Percentiles rank a stretch among this genome's conserved stretches.
phyloP scores from a whole-genome alignment of 2,888 invertebrate species.

The Polydrusus cervinus region DNA sequence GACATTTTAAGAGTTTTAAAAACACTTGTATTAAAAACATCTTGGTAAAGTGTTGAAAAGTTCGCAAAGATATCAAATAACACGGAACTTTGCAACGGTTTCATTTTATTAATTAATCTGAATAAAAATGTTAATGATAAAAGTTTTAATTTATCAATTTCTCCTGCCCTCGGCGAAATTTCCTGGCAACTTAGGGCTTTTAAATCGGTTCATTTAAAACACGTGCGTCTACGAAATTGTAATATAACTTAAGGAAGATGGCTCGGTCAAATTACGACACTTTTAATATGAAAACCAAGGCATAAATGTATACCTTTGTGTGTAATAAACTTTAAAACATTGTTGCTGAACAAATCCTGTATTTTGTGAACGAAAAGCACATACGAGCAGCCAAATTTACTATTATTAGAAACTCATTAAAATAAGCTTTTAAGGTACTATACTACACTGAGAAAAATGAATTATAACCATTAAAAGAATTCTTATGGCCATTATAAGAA shows the following conservation, averaged over 20 bases:
- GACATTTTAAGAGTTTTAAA: background rate
- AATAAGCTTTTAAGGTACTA: no score
- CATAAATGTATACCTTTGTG: slow-evolving; percentile 19
- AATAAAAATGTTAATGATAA: slow-evolving; percentile 47
- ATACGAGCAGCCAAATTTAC: no score
- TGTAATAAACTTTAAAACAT: slow-evolving; percentile 5
- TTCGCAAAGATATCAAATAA: slow-evolving; percentile 38
- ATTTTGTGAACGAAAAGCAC: no score
- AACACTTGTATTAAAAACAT: background rate
- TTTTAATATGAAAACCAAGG: slow-evolving; percentile 31
- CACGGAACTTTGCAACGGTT: slow-evolving; percentile 25
- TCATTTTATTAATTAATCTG: slow-evolving; percentile 44
- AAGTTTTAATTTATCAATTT: slow-evolving; percentile 49
- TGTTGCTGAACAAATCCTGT: no score
- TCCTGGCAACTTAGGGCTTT: slow-evolving; percentile 39
- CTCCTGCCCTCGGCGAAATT: slow-evolving; percentile 36
- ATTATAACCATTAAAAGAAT: no score
- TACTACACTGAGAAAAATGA: no score
- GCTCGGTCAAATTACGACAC: slow-evolving; percentile 24
- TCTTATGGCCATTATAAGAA: no score
- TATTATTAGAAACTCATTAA: no score
- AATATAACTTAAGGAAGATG: slow-evolving; percentile 46
- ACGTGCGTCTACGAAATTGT: slow-evolving; percentile 50
- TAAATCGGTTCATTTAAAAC: slow-evolving; percentile 48
- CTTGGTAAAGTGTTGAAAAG: slow-evolving; percentile 22